These are phyloP conservation scores for Drosophila quadrilineata DNA, from an alignment of 1,140 invertebrate genomes.

Conservation along the genomic window DNA sequence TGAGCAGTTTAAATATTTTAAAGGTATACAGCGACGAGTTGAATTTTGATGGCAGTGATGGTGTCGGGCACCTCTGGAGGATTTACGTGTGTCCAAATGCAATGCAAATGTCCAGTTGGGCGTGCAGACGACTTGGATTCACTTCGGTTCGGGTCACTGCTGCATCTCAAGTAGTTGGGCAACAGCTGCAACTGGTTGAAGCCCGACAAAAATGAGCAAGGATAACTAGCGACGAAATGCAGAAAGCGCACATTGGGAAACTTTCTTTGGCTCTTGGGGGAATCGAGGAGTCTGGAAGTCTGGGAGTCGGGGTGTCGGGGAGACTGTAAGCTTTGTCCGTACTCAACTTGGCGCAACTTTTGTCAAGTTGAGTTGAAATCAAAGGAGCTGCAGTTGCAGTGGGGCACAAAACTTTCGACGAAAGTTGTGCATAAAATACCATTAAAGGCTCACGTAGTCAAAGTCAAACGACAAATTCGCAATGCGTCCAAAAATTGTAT, in stretches of 20 bases:
- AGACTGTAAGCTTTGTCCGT: slow-evolving; percentile 19
- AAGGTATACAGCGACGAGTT: slow-evolving; percentile 25
- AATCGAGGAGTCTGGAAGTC: too few relatives aligned
- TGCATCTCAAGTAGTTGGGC: slow-evolving; percentile 68
- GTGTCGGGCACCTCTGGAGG: slow-evolving; percentile 17
- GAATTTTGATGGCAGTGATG: slow-evolving; percentile 6
- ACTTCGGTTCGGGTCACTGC: slow-evolving; percentile 26
- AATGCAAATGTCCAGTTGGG: slow-evolving; percentile 62
- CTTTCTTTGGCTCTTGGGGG: not conserved
- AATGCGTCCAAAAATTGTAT: slow-evolving; percentile 33
- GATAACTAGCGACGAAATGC: slow-evolving; percentile 21
- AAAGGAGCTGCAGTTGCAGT: slow-evolving; percentile 45
- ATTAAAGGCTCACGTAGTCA: slow-evolving; percentile 74
- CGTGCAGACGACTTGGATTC: slow-evolving; percentile 30
- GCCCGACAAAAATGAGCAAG: slow-evolving; percentile 13
- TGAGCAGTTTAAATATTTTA: slow-evolving; percentile 63
- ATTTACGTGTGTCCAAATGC: slow-evolving; percentile 67
- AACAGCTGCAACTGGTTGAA: slow-evolving; percentile 21
- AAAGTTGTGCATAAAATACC: slow-evolving; percentile 65
- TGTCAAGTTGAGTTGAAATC: slow-evolving; percentile 67
- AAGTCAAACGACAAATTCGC: slow-evolving; percentile 78
- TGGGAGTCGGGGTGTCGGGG: not conserved
- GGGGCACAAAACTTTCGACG: slow-evolving; percentile 50
- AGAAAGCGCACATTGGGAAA: slow-evolving; percentile 15
- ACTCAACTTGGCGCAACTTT: slow-evolving; percentile 61